These are phyloP conservation scores for Galago senegalensis DNA, from an alignment of 2,797 vertebrate species.

Conservation along the genomic window DNA sequence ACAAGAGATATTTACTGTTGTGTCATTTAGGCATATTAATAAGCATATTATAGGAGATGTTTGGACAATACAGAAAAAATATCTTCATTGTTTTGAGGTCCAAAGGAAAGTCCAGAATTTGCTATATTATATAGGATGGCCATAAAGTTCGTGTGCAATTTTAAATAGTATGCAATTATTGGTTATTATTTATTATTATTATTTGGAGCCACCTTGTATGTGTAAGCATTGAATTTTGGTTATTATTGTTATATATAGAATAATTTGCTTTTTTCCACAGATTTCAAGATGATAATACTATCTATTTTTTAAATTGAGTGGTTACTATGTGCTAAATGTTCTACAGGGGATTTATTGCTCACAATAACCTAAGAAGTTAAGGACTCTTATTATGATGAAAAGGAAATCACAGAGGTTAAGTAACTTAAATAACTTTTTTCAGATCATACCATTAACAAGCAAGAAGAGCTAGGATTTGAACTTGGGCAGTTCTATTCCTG, in stretches of 20 bases:
- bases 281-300: not conserved
- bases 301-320: constrained; percentile 30
- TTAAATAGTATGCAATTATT: too few species aligned
- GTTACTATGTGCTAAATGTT: not conserved
- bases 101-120: constrained; percentile 33
- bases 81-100: not conserved
- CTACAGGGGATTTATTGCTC: not conserved
- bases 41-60: not conserved
- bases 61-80: constrained; percentile 3
- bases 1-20: constrained; percentile 5
- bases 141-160: too few species aligned
- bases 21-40: not conserved
- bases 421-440: constrained; percentile 4
- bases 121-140: not conserved
- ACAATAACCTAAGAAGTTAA: constrained; percentile 5
- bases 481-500: constrained; percentile 16
- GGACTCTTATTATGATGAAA: not conserved
- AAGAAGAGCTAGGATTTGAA: constrained; percentile 1
- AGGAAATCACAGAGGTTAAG: not conserved
- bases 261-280: constrained; percentile 29
- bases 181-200: too few species aligned
- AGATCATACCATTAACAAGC: not conserved
- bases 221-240: not conserved
- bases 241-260: not conserved
- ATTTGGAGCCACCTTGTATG: not conserved